A percentile compares a stretch with the other conserved stretches of the same genome.
Conservation (phyloP, 2,113 vertebrate species). For the Istiophorus platypterus region DNA sequence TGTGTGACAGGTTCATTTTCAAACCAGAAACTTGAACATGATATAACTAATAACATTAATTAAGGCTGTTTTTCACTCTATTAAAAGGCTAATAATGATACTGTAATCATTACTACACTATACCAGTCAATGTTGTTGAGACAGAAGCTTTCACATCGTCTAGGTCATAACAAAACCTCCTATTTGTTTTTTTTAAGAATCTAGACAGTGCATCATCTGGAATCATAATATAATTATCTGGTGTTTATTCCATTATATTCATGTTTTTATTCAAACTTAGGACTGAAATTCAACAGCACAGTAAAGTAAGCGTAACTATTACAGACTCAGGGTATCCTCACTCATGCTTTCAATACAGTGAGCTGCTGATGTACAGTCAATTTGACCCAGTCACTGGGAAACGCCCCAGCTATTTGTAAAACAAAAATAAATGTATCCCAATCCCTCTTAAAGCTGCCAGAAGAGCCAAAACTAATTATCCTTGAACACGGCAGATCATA, state of each 20-base stretch:
- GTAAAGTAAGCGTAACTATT: neutral
- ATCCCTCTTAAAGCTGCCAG: constrained; percentile 26
- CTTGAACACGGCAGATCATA: constrained; percentile 54
- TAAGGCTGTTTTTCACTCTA: too few species aligned
- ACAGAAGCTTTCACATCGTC: neutral
- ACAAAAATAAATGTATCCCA: constrained; percentile 54
- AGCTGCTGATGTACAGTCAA: neutral
- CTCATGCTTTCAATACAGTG: neutral
- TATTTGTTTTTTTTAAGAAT: neutral
- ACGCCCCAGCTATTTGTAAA: constrained; percentile 39
- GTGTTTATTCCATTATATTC: neutral
- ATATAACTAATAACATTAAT: too few species aligned
- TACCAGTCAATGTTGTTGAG: neutral
- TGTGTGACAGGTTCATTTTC: too few species aligned
- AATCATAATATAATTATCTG: neutral
- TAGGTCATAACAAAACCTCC: neutral
- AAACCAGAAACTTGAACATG: too few species aligned
- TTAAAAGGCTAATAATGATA: neutral
- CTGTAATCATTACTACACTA: neutral
- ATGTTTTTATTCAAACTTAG: neutral
- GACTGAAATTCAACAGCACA: neutral
- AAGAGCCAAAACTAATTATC: constrained; percentile 63
- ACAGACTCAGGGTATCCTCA: neutral
- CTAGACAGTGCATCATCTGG: neutral
- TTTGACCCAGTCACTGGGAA: constrained; percentile 27